Conservation (phyloP, 2,113 vertebrate genomes). For the Leptocoma aspasia region DNA sequence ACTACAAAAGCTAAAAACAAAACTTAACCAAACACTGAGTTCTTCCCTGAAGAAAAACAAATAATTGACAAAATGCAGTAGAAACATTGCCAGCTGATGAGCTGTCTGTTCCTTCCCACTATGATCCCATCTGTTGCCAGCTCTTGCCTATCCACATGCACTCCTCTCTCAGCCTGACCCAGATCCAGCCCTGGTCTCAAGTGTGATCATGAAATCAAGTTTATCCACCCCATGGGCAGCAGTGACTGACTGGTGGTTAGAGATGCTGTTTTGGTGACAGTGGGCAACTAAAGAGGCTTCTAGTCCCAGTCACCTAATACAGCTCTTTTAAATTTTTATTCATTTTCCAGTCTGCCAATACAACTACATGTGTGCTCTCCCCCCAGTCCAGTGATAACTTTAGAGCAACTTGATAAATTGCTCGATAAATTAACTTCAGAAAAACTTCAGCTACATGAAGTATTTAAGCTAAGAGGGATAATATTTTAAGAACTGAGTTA, state of each 20-base stretch:
- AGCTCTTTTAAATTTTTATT: background rate
- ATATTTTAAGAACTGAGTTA: background rate
- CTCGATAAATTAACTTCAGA: background rate
- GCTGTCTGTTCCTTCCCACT: constrained; percentile 9
- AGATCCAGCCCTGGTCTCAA: background rate
- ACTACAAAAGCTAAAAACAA: background rate
- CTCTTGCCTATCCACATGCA: background rate
- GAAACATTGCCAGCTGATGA: background rate
- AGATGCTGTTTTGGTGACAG: background rate
- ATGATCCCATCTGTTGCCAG: background rate
- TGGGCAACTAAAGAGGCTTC: background rate
- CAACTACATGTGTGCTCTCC: background rate
- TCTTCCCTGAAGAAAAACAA: background rate
- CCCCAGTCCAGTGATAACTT: background rate
- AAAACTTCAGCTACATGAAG: background rate
- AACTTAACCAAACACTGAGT: background rate
- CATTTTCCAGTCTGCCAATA: background rate
- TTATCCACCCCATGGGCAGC: background rate
- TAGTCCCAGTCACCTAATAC: background rate
- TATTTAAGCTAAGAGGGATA: background rate
- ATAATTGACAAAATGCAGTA: background rate
- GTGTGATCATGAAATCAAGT: background rate
- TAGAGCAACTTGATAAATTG: no score
- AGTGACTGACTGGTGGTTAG: background rate
- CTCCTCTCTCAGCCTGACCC: background rate